Evolutionary conservation across 2,113 vertebrate species (phyloP).

Genomic region (Nyctereutes procyonoides): DNA sequence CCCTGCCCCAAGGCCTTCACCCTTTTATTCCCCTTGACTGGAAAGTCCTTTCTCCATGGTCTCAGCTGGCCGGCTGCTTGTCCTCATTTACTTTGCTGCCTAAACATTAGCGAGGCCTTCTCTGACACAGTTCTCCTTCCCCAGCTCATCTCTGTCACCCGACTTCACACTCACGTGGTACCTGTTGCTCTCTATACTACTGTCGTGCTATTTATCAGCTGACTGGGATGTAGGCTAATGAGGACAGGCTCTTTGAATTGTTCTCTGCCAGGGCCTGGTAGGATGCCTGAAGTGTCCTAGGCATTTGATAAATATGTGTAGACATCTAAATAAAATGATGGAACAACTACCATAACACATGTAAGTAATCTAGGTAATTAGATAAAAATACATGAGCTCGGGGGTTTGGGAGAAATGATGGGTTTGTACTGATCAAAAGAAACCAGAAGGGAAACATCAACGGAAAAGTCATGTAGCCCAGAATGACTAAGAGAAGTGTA

Average conservation of each 20-base stretch:
- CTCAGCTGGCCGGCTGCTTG: neutral
- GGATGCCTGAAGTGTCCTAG: neutral
- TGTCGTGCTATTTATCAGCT: neutral
- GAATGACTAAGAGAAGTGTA: neutral
- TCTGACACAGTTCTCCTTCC: neutral
- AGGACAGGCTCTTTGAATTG: neutral
- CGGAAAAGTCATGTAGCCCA: neutral
- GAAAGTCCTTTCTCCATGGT: neutral
- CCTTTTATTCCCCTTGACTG: neutral
- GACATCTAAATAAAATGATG: neutral
- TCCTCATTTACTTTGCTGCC: neutral
- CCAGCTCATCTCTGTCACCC: neutral
- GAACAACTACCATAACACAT: neutral
- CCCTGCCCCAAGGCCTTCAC: neutral
- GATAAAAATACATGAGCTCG: neutral
- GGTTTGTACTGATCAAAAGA: slow-evolving; percentile 2
- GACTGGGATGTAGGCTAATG: neutral
- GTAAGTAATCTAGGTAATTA: neutral
- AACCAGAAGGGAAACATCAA: neutral
- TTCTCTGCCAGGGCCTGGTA: neutral
- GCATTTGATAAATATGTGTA: neutral
- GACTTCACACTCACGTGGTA: neutral
- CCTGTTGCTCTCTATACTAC: neutral
- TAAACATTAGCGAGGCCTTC: neutral
- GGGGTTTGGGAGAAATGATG: neutral